A percentile compares a stretch with the other conserved stretches of the same genome.
Evolutionary conservation across 2,888 invertebrate genomes (phyloP).

Genomic region (Sinhomidia bicolor): DNA sequence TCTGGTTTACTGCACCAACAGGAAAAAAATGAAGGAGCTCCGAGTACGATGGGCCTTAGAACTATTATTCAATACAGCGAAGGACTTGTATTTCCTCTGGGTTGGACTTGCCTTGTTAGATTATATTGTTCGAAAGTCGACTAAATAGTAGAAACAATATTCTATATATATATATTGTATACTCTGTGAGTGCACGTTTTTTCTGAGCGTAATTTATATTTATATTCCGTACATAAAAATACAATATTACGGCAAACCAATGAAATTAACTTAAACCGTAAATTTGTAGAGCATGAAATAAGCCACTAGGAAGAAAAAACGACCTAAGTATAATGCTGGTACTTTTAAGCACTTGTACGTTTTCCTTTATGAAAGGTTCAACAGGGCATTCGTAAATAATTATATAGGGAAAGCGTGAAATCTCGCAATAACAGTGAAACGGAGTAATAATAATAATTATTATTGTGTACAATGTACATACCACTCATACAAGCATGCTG

Average conservation of each 20-base stretch:
- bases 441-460: constrained; percentile 36
- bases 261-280: constrained; percentile 36
- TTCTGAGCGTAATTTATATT: too few species aligned
- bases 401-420: constrained; percentile 14
- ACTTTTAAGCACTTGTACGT: neutral
- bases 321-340: too few species aligned
- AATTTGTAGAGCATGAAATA: constrained; percentile 29
- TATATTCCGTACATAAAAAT: neutral
- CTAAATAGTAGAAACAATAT: constrained; percentile 52
- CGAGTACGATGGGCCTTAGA: constrained; percentile 75
- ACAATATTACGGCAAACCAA: constrained; percentile 7
- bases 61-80: constrained; percentile 73
- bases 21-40: constrained; percentile 73
- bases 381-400: constrained; percentile 50
- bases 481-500: neutral
- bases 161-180: neutral
- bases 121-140: constrained; percentile 69
- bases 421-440: constrained; percentile 1
- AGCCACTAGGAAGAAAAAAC: constrained; percentile 6
- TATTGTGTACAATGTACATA: constrained; percentile 6
- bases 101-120: constrained; percentile 76
- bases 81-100: constrained; percentile 75
- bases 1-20: constrained; percentile 74
- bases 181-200: too few species aligned
- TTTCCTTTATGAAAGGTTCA: constrained; percentile 29